phyloP scores from a whole-genome alignment of 2,113 vertebrate species.

The Solea solea region DNA sequence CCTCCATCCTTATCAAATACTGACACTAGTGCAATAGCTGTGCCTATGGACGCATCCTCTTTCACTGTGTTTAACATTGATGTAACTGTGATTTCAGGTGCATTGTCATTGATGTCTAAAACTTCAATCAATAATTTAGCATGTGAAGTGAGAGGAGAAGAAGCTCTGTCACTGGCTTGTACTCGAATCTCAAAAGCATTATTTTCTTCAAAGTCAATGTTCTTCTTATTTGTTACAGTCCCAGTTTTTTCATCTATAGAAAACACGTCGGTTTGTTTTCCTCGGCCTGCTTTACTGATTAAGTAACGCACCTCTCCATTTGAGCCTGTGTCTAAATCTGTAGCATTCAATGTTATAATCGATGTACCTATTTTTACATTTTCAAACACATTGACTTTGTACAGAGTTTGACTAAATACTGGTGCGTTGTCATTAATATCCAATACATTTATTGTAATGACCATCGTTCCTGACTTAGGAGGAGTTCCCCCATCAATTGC shows the following conservation, averaged over 20 bases:
- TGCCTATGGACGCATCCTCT: conserved; percentile 82
- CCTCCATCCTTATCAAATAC: conserved; percentile 83
- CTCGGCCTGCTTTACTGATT: conserved; percentile 76
- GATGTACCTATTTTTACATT: conserved; percentile 78
- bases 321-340: conserved; percentile 83
- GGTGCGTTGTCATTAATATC: conserved; percentile 89
- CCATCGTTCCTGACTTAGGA: conserved; percentile 77
- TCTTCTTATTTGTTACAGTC: conserved; percentile 53
- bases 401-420: conserved; percentile 79
- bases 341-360: conserved; percentile 84
- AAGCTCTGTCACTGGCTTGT: conserved; percentile 85
- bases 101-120: conserved; percentile 80
- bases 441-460: conserved; percentile 81
- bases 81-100: conserved; percentile 76
- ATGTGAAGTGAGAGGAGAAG: conserved; percentile 74
- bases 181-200: conserved; percentile 84
- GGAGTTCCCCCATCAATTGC: conserved; percentile 55
- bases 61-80: conserved; percentile 81
- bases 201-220: conserved; percentile 82
- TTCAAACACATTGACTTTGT: conserved; percentile 82
- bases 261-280: conserved; percentile 80
- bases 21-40: conserved; percentile 85
- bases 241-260: conserved; percentile 57
- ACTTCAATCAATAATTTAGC: conserved; percentile 84
- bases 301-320: conserved; percentile 85